A percentile compares a stretch with the other conserved stretches of the same genome.
Conservation (phyloP, 2,113 vertebrate genomes). For the Cyphomyrus discorhynchus region DNA sequence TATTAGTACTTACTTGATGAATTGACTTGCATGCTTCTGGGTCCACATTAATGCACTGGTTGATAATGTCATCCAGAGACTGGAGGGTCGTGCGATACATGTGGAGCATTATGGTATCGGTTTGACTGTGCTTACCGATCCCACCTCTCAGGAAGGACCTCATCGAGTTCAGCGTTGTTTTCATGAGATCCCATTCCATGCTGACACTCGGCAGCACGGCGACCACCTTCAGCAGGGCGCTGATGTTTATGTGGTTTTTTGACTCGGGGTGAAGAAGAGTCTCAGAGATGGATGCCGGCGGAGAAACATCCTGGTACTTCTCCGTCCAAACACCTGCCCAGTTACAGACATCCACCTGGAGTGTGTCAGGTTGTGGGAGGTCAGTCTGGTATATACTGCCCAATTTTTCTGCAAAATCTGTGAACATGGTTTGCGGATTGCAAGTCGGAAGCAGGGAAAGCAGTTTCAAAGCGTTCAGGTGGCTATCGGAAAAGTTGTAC, state of each 20-base stretch:
- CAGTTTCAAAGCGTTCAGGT: conserved; percentile 80
- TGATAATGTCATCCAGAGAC: conserved; percentile 79
- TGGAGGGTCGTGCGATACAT: conserved; percentile 76
- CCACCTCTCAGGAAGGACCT: conserved; percentile 74
- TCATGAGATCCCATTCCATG: conserved; percentile 81
- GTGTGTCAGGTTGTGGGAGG: conserved; percentile 76
- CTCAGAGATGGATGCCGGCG: conserved; percentile 83
- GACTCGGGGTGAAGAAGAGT: conserved; percentile 79
- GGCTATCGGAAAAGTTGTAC: conserved; percentile 83
- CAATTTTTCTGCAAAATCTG: conserved; percentile 72
- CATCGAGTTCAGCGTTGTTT: conserved; percentile 73
- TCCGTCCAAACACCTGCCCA: conserved; percentile 91
- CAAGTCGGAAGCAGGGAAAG: conserved; percentile 84
- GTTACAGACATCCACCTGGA: conserved; percentile 78
- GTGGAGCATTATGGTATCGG: conserved; percentile 74
- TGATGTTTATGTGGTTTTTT: conserved; percentile 78
- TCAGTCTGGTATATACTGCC: conserved; percentile 78
- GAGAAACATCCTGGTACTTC: conserved; percentile 78
- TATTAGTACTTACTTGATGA: conserved; percentile 45
- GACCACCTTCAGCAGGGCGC: conserved; percentile 75
- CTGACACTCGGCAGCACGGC: conserved; percentile 84
- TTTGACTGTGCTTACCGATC: conserved; percentile 66
- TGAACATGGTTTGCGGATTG: conserved; percentile 77
- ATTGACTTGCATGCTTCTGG: conserved; percentile 59
- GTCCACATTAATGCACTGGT: conserved; percentile 75